Base-by-base conservation (phyloP, 2,888 invertebrate species). In the Heliconius hortense region DNA sequence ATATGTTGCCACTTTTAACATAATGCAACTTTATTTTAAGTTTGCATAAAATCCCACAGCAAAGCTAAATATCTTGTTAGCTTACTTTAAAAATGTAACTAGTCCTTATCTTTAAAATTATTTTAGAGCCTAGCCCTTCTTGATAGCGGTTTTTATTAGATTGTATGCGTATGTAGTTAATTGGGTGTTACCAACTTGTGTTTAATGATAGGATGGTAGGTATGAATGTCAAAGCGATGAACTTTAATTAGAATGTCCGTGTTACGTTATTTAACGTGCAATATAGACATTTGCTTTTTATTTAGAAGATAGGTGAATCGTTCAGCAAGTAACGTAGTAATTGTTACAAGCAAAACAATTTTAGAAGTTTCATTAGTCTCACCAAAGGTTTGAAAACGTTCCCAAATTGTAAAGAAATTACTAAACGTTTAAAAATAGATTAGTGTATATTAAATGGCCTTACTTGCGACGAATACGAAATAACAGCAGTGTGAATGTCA, bases 141-240 rank as follows among this genome's bases (percentile, higher is more conserved):
- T 90, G 93, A 93, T 93, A 93, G 90, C 89, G 89, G 87, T 80
- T 88, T 90, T 90, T 92, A 92, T 90, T 92, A 91, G 88, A 88
- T 86, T 85, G 84, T 86, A 90, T 88, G 87, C 84, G 84, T 88
- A 85, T 85, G 87, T 87, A 90, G 89, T 90, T 91, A 91, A 85
- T 90, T 91, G 88, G 88, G 87, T 90, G 93, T 91, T 89, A 91
- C 89, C 83, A 88, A 90, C 82, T 90, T 88, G 87, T 87, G 86
- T 88, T 88, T 88, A 85, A 91, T 93, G 92, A 90, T 90, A 88
- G 87, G 88, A 93, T 93, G 91, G 87, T 87, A 93, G 90, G 87
- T 87, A 93, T 93, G 93, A 94, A 93, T 93, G 93, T 93, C 93
- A 94, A 94, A 94, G 93, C 93, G 91, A 93, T 94, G 93, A 92